A percentile compares a stretch with the other conserved stretches of the same genome.
Conservation (phyloP, 2,797 vertebrate genomes). For the Heterohyrax brucei region DNA sequence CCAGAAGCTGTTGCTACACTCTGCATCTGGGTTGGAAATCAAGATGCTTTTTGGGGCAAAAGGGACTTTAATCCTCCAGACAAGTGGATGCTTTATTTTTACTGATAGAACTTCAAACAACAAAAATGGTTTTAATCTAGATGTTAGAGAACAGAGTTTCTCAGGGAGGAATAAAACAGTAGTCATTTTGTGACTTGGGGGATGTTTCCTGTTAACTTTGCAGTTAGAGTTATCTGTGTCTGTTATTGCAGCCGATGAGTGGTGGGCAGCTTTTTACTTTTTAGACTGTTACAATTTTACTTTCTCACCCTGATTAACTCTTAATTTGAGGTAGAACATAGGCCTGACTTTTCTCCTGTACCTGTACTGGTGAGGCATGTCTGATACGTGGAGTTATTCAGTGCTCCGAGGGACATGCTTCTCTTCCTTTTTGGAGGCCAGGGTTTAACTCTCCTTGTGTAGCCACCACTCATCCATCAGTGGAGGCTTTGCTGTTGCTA, state of each 20-base stretch:
- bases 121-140: not conserved
- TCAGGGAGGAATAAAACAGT: not conserved
- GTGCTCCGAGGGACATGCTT: not conserved
- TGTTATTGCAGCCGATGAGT: not conserved
- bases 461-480: too few relatives aligned
- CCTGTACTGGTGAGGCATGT: not conserved
- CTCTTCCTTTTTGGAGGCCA: too few relatives aligned
- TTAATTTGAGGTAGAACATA: not conserved
- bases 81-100: not conserved
- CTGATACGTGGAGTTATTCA: not conserved
- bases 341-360: not conserved
- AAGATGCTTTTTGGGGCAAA: not conserved
- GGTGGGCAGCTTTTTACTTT: not conserved
- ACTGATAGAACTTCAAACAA: not conserved
- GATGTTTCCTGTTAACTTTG: not conserved
- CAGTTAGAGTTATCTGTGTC: not conserved
- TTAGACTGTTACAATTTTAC: not conserved
- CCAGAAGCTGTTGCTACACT: not conserved
- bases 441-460: too few relatives aligned
- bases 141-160: slow-evolving; percentile 21
- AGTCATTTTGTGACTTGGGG: not conserved
- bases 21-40: not conserved
- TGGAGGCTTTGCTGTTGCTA: too few relatives aligned
- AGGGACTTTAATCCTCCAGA: not conserved
- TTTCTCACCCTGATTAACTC: fast-evolving